Percentiles rank a stretch among this genome's conserved stretches.
Evolutionary conservation across 1,140 invertebrate genomes (phyloP).

Genomic region (Apis cerana): DNA sequence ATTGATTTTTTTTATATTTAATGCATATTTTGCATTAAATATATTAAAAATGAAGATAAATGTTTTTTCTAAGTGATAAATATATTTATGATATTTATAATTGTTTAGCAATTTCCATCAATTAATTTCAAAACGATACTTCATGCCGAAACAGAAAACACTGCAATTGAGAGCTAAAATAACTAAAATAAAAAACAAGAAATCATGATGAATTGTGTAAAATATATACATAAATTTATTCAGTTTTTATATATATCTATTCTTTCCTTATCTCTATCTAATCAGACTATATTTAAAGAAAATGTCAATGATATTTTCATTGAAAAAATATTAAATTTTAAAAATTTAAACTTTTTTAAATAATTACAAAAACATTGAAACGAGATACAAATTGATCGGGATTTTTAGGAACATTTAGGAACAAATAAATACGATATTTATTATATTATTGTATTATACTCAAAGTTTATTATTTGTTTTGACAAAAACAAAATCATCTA

Average conservation of each 20-base stretch:
- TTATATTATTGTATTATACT: too few relatives aligned
- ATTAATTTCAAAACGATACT: not conserved
- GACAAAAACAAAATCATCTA: too few relatives aligned
- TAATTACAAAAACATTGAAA: too few relatives aligned
- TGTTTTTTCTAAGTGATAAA: not conserved
- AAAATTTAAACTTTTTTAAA: not conserved
- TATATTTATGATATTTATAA: not conserved
- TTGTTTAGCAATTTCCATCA: not conserved
- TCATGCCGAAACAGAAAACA: not conserved
- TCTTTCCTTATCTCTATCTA: too few relatives aligned
- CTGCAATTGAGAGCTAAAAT: not conserved
- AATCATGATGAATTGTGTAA: conserved; percentile 20
- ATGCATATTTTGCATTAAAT: not conserved
- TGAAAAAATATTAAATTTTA: not conserved
- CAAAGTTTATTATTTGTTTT: too few relatives aligned
- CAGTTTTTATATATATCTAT: not conserved
- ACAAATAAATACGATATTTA: too few relatives aligned
- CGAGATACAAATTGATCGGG: too few relatives aligned
- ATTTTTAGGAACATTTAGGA: too few relatives aligned
- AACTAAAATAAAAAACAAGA: not conserved
- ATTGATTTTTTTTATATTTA: too few relatives aligned
- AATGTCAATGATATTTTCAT: not conserved
- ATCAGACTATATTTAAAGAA: too few relatives aligned
- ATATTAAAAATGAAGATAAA: too few relatives aligned
- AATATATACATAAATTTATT: not conserved